phyloP scores from a whole-genome alignment of 2,797 vertebrate species.

The Tenualosa thibaudeaui region DNA sequence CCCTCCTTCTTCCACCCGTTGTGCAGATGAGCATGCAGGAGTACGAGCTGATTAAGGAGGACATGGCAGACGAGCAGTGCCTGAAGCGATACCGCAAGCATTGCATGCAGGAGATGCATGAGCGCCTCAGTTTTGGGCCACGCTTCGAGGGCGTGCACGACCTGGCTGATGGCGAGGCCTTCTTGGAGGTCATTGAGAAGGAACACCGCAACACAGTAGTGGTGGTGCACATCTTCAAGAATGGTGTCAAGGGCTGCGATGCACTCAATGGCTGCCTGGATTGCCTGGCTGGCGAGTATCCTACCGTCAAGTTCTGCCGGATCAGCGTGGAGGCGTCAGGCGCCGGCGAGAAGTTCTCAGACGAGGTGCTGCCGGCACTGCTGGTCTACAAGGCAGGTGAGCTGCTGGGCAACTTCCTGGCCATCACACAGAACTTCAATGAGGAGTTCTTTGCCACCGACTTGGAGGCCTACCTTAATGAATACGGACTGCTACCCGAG shows the following conservation, averaged over 20 bases:
- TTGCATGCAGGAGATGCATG: slow-evolving; percentile 98
- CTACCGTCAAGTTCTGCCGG: slow-evolving; percentile 92
- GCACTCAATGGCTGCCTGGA: slow-evolving; percentile 86
- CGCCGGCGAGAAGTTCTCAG: slow-evolving; percentile 88
- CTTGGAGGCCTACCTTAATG: slow-evolving; percentile 93
- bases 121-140: slow-evolving; percentile 92
- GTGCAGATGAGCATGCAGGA: slow-evolving; percentile 93
- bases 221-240: slow-evolving; percentile 91
- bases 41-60: slow-evolving; percentile 89
- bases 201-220: slow-evolving; percentile 88
- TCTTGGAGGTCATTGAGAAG: slow-evolving; percentile 89
- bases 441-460: slow-evolving; percentile 93
- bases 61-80: slow-evolving; percentile 81
- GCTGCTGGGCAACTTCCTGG: slow-evolving; percentile 93
- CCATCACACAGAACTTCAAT: slow-evolving; percentile 82
- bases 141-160: slow-evolving; percentile 85
- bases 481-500: slow-evolving; percentile 92
- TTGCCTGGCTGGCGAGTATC: slow-evolving; percentile 86
- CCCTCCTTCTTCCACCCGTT: slow-evolving; percentile 28
- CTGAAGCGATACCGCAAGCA: slow-evolving; percentile 88
- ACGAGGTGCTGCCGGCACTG: slow-evolving; percentile 86
- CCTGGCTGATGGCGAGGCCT: slow-evolving; percentile 84
- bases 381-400: slow-evolving; percentile 95
- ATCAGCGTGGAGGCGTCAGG: slow-evolving; percentile 87
- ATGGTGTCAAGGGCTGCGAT: slow-evolving; percentile 84